A percentile compares a stretch with the other conserved stretches of the same genome.
phyloP scores from a whole-genome alignment of 2,888 invertebrate species.

The Folsomia candida region DNA sequence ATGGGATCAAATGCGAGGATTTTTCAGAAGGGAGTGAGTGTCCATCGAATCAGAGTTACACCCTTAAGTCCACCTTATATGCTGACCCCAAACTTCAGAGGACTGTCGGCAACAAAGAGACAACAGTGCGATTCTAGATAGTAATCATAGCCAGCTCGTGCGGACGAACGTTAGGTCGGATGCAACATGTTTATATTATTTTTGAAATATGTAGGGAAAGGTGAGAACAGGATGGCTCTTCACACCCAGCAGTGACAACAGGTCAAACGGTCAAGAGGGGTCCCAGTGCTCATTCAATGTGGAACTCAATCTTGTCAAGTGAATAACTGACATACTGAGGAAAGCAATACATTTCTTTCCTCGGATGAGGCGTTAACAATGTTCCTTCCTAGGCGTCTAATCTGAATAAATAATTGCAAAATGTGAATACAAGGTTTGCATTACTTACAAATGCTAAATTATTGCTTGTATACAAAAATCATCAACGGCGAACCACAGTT shows the following conservation, averaged over 20 bases:
- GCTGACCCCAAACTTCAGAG: neutral
- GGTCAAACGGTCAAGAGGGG: neutral
- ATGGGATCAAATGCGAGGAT: neutral
- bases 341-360: no score
- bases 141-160: no score
- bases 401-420: no score
- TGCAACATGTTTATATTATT: neutral
- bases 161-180: neutral
- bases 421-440: no score
- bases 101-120: neutral
- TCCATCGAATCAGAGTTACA: neutral
- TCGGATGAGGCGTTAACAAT: no score
- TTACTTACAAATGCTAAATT: no score
- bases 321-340: no score
- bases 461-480: no score
- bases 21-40: neutral
- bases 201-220: constrained; percentile 3
- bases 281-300: neutral
- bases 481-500: no score
- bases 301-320: neutral
- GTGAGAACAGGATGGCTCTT: neutral
- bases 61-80: neutral
- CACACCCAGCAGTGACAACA: neutral
- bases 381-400: no score
- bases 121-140: neutral